phyloP scores from a whole-genome alignment of 1,140 invertebrate genomes.

The Ditylenchus dipsaci region DNA sequence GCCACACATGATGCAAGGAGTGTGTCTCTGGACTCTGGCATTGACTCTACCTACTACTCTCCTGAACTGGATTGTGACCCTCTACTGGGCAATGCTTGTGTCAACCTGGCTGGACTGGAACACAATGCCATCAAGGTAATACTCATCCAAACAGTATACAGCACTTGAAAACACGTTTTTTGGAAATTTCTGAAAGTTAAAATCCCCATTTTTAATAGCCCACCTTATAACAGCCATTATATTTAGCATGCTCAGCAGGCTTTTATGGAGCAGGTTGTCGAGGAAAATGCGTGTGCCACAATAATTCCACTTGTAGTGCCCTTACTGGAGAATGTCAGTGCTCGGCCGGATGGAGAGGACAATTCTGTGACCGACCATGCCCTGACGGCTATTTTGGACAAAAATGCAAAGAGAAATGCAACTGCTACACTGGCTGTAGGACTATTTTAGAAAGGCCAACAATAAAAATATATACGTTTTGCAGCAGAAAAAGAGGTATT shows the following conservation, averaged over 20 bases:
- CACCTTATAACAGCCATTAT: not conserved
- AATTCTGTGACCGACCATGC: conserved; percentile 71
- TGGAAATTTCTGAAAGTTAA: not conserved
- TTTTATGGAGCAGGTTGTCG: conserved; percentile 76
- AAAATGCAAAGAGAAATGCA: conserved; percentile 41
- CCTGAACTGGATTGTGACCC: conserved; percentile 72
- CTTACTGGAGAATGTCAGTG: conserved; percentile 74
- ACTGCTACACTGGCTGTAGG: conserved; percentile 34
- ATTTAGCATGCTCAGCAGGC: conserved; percentile 67
- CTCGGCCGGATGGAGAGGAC: conserved; percentile 71
- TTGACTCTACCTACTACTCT: not conserved
- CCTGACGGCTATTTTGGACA: conserved; percentile 60
- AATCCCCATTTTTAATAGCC: not conserved
- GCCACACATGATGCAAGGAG: not conserved
- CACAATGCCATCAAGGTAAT: conserved; percentile 68
- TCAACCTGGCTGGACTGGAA: conserved; percentile 75
- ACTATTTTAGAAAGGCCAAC: not conserved
- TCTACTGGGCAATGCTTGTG: conserved; percentile 80
- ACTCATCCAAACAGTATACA: too few species aligned
- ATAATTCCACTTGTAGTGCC: conserved; percentile 77
- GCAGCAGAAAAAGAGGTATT: not conserved
- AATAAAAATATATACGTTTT: not conserved
- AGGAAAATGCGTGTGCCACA: conserved; percentile 81
- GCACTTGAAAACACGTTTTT: too few species aligned
- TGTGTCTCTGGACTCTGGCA: conserved; percentile 32